Evolutionary conservation across 2,888 invertebrate species (phyloP), one percentile per base, ranked within the genome.

Genomic region (Spatulosminthurus flaviceps): DNA sequence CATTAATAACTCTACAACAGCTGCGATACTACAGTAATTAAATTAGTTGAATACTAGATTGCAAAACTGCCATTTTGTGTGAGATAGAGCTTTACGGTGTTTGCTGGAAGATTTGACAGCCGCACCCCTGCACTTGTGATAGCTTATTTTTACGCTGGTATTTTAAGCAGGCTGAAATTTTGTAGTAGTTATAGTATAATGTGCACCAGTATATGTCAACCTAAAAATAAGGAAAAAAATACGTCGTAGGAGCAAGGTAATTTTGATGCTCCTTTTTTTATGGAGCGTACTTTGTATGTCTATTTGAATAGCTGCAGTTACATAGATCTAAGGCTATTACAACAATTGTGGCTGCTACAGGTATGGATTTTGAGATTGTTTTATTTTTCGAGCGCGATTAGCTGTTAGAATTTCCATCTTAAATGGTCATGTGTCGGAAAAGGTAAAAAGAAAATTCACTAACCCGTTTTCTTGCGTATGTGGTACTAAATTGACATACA

Each of bases 11-110:
- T 51, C 16, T 5, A 51, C 16, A 51, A n/a, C 51, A 51, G 51
- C 51, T 51, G n/a, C n/a, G 51, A 16, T 51, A 51, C n/a, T n/a
- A n/a, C 51, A n/a, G 16, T 51, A 51, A 67, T 24, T 28, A 67
- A 11, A 67, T 26, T 16, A 28, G 11, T n/a, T 67, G 4, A 28
- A 22, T 26, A 22, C 19, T 28, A 26, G 67, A 28, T 28, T 28
- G 26, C 19, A 13, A 16, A 5, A 51, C 41, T 7, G 7, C 16
- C n/a, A 51, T 51, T 51, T 51, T 51, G 5, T 51, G 51, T 51
- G n/a, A n/a, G 9, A 51, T 51, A 51, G 51, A 51, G 51, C 51
- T 51, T 51, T n/a, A 4, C 9, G 34, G 34, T n/a, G n/a, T 34
- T 34, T 34, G 34, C 34, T 34, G 34, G 34, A 34, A 34, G 9